These are phyloP conservation scores for Cottoperca gobio DNA, from an alignment of 2,797 vertebrate genomes.

Conservation along the genomic window DNA sequence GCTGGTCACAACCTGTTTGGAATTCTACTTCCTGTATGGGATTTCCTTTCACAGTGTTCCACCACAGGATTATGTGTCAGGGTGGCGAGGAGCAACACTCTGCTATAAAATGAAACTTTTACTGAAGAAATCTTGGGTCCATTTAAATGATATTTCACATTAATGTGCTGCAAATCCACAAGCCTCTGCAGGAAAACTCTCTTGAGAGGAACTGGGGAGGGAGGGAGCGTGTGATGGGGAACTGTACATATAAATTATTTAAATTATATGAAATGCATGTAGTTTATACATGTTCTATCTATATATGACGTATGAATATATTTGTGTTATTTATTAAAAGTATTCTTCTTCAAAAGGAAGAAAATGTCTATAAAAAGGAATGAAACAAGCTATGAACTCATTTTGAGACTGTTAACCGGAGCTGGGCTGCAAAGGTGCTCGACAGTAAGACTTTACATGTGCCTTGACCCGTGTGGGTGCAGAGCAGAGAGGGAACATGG, in stretches of 20 bases:
- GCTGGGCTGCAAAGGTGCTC: slow-evolving; percentile 81
- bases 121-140: slow-evolving; percentile 62
- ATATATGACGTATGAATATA: slow-evolving; percentile 95
- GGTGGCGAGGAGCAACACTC: slow-evolving; percentile 13
- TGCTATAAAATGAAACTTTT: slow-evolving; percentile 37
- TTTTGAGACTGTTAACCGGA: slow-evolving; percentile 71
- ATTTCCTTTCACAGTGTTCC: slow-evolving; percentile 55
- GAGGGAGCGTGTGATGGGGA: slow-evolving; percentile 48
- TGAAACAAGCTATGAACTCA: slow-evolving; percentile 73
- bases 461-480: slow-evolving; percentile 86
- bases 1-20: slow-evolving; percentile 49
- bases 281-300: slow-evolving; percentile 97
- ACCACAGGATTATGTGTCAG: slow-evolving; percentile 39
- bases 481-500: slow-evolving; percentile 66
- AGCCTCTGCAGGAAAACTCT: slow-evolving; percentile 53
- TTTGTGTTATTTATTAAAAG: slow-evolving; percentile 99
- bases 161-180: slow-evolving; percentile 55
- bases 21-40: slow-evolving; percentile 54
- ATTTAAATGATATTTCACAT: slow-evolving; percentile 63
- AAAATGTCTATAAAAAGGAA: slow-evolving; percentile 66
- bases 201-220: slow-evolving; percentile 26
- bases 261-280: slow-evolving; percentile 99
- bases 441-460: slow-evolving; percentile 84
- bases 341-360: slow-evolving; percentile 83
- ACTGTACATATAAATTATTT: slow-evolving; percentile 98